Conservation (phyloP, 1,140 invertebrate genomes). For the Drosophila parabipectinata region DNA sequence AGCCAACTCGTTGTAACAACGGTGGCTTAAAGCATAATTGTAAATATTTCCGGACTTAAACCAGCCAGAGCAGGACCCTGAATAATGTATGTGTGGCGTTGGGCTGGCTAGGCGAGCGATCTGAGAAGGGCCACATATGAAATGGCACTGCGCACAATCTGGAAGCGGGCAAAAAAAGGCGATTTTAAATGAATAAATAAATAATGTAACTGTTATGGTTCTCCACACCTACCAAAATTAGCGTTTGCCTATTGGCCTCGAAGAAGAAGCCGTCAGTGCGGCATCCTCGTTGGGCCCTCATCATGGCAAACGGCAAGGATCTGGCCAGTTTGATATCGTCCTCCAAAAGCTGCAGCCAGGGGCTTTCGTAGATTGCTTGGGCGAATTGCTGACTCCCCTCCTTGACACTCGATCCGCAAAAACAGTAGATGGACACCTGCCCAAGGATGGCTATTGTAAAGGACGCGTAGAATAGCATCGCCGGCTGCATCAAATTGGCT, state of each 20-base stretch:
- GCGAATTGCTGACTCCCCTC: slow-evolving; percentile 20
- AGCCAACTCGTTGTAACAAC: slow-evolving; percentile 63
- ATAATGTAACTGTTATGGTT: not conserved
- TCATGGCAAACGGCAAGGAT: slow-evolving; percentile 28
- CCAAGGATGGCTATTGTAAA: slow-evolving; percentile 45
- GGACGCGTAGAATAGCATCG: slow-evolving; percentile 41
- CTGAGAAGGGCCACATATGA: slow-evolving; percentile 49
- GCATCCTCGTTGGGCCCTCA: slow-evolving; percentile 23
- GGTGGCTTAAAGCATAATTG: slow-evolving; percentile 66
- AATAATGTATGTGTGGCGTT: slow-evolving; percentile 5
- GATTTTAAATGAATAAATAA: not conserved
- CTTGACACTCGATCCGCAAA: slow-evolving; percentile 40
- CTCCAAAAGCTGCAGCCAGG: slow-evolving; percentile 15
- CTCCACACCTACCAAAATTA: slow-evolving; percentile 25
- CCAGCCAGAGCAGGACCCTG: slow-evolving; percentile 2
- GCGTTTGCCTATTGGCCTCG: slow-evolving; percentile 34
- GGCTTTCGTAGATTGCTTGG: slow-evolving; percentile 38
- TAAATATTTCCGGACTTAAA: slow-evolving; percentile 50
- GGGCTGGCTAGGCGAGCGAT: slow-evolving; percentile 27
- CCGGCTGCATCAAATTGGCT: slow-evolving; percentile 31
- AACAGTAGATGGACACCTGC: slow-evolving; percentile 53
- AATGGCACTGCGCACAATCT: slow-evolving; percentile 48
- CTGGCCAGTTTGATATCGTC: slow-evolving; percentile 6
- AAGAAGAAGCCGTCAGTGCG: slow-evolving; percentile 47
- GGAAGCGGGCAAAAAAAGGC: not conserved